Conservation (phyloP, 2,888 invertebrate genomes). For the Coenonympha glycerion region DNA sequence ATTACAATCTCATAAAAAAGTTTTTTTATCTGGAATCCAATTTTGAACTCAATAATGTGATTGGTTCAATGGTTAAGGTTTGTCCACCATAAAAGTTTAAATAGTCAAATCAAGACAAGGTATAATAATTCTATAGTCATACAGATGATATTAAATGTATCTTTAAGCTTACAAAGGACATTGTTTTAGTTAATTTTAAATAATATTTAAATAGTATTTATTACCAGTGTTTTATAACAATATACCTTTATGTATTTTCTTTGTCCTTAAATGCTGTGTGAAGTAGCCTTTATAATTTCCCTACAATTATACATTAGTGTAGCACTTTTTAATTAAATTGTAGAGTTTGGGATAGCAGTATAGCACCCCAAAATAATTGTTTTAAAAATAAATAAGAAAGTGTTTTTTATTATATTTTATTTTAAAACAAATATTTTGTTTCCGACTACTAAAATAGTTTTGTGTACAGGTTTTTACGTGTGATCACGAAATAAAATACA, state of each 20-base stretch:
- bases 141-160: too few species aligned
- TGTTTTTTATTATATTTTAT: not conserved
- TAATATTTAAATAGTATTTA: too few species aligned
- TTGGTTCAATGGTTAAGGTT: too few species aligned
- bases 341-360: not conserved
- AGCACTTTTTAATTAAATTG: not conserved
- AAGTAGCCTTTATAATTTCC: not conserved
- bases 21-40: too few species aligned
- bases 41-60: too few species aligned
- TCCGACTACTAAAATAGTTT: not conserved
- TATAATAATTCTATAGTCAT: too few species aligned
- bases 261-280: not conserved
- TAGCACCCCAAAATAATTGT: not conserved
- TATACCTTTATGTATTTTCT: not conserved
- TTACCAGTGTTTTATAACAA: not conserved
- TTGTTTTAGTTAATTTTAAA: too few species aligned
- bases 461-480: not conserved
- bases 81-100: too few species aligned
- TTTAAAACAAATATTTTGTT: not conserved
- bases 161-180: too few species aligned
- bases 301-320: not conserved
- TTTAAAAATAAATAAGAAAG: not conserved
- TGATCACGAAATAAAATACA: slow-evolving; percentile 10
- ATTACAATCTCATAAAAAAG: not conserved
- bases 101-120: too few species aligned